Conservation (phyloP, 2,888 invertebrate species). For the Caenorhabditis sp. region DNA sequence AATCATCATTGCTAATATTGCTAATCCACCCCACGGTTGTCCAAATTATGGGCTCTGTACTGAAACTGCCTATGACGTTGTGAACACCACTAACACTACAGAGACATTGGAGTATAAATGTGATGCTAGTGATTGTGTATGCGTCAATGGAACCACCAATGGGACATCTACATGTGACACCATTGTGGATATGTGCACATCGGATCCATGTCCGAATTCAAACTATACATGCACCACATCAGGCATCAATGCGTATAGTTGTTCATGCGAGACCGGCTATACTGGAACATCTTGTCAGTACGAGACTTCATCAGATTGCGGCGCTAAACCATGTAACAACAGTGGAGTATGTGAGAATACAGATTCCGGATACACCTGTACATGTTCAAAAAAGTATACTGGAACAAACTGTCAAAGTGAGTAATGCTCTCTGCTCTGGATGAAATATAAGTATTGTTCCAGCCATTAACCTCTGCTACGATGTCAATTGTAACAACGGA, state of each 20-base stretch:
- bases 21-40: conserved; percentile 24
- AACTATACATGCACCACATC: conserved; percentile 12
- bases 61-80: not conserved
- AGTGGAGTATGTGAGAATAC: conserved; percentile 16
- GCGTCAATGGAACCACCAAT: conserved; percentile 18
- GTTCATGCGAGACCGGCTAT: conserved; percentile 18
- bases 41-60: conserved; percentile 34
- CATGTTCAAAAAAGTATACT: conserved; percentile 12
- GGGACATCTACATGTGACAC: not conserved
- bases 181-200: not conserved
- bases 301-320: conserved; percentile 17
- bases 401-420: conserved; percentile 31
- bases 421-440: too few relatives aligned
- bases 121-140: conserved; percentile 21
- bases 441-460: too few relatives aligned
- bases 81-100: conserved; percentile 7
- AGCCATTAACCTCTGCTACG: conserved; percentile 13
- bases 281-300: conserved; percentile 15
- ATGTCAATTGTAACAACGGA: conserved; percentile 13
- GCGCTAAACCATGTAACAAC: conserved; percentile 11
- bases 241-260: conserved; percentile 17
- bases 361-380: conserved; percentile 17
- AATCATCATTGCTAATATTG: not conserved
- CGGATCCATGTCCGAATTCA: not conserved
- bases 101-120: conserved; percentile 6